A percentile compares a stretch with the other conserved stretches of the same genome.
These are phyloP conservation scores for Salvelinus fontinalis DNA, from an alignment of 2,113 vertebrate species.

Conservation along the genomic window DNA sequence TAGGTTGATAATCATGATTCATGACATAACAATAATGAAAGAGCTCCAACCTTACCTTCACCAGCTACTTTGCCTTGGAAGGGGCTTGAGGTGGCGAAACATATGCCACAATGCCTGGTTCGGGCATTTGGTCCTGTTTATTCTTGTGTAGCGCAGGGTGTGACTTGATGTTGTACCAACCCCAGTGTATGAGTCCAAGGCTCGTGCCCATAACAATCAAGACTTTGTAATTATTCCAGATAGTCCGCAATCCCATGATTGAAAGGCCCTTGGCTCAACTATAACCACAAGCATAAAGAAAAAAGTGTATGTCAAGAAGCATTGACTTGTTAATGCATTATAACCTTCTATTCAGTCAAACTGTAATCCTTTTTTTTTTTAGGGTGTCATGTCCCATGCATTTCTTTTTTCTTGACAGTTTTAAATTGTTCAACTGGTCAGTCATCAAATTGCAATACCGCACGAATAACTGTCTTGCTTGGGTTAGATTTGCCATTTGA, in stretches of 20 bases:
- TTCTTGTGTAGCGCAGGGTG: constrained; percentile 74
- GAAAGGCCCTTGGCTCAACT: not conserved
- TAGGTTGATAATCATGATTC: not conserved
- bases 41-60: not conserved
- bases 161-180: constrained; percentile 83
- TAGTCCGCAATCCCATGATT: constrained; percentile 78
- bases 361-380: too few species aligned
- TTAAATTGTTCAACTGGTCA: too few species aligned
- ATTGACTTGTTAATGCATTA: too few species aligned
- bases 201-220: constrained; percentile 85
- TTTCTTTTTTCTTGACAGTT: too few species aligned
- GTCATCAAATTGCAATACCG: too few species aligned
- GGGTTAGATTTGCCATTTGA: too few species aligned
- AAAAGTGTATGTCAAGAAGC: not conserved
- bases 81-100: constrained; percentile 48
- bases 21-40: not conserved
- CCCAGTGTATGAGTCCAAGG: constrained; percentile 86
- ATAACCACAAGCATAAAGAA: not conserved
- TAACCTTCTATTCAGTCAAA: too few species aligned
- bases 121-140: constrained; percentile 60
- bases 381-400: too few species aligned
- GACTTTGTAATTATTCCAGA: constrained; percentile 88
- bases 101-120: constrained; percentile 75
- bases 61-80: constrained; percentile 44
- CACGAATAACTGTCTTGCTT: too few species aligned